A percentile compares a stretch with the other conserved stretches of the same genome.
phyloP scores from a whole-genome alignment of 2,113 vertebrate genomes.

The Podarcis raffonei region DNA sequence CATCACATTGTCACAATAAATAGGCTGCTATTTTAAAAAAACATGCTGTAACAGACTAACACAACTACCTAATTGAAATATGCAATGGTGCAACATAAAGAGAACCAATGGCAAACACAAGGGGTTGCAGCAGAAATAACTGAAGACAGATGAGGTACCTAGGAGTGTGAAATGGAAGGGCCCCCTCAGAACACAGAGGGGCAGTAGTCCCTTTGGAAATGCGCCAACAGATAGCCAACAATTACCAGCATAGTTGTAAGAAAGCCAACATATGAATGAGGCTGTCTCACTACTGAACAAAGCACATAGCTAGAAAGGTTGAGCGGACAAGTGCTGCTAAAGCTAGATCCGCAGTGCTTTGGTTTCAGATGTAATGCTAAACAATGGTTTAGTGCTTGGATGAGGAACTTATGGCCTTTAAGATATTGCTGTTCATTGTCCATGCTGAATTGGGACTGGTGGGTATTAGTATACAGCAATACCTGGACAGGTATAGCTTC shows the following conservation, averaged over 20 bases:
- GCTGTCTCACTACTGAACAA: background rate
- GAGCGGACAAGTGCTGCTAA: background rate
- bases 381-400: background rate
- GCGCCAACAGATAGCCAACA: background rate
- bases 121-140: background rate
- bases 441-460: too few species aligned
- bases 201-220: background rate
- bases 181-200: background rate
- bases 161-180: background rate
- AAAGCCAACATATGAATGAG: background rate
- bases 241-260: background rate
- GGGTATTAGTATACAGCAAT: too few species aligned
- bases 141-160: background rate
- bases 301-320: background rate
- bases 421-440: background rate
- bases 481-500: too few species aligned
- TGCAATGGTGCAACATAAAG: background rate
- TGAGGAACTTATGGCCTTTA: background rate
- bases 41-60: background rate
- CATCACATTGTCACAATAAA: background rate
- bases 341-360: background rate
- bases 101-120: background rate
- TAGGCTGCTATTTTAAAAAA: background rate
- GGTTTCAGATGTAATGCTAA: background rate
- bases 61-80: background rate